phyloP scores from a whole-genome alignment of 2,113 vertebrate genomes.

The Opisthocomus hoazin region DNA sequence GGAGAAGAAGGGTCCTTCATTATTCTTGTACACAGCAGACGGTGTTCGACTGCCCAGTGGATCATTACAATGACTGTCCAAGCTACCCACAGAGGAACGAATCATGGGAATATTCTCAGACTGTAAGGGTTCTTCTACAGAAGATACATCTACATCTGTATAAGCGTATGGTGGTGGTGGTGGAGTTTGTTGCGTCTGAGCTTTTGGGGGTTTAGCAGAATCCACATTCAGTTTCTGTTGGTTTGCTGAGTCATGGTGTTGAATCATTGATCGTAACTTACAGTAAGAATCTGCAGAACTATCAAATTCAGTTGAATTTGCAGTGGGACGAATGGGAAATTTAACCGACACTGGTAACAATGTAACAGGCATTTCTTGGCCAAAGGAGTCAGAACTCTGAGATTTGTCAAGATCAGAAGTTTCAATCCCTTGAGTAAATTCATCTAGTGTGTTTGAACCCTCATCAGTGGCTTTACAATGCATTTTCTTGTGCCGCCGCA shows the following conservation, averaged over 20 bases:
- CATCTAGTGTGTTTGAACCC: neutral
- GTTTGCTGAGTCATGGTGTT: constrained; percentile 59
- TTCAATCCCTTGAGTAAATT: neutral
- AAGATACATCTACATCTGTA: neutral
- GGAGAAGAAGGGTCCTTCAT: constrained; percentile 85
- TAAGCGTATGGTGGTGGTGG: constrained; percentile 6
- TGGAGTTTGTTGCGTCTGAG: neutral
- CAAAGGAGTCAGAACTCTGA: constrained; percentile 65
- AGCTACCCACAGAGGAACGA: constrained; percentile 53
- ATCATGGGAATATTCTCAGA: constrained; percentile 23
- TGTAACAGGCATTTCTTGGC: constrained; percentile 51
- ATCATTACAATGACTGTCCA: constrained; percentile 71
- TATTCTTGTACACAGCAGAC: constrained; percentile 61
- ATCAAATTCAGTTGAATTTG: neutral
- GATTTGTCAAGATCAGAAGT: constrained; percentile 62
- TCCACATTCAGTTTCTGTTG: constrained; percentile 68
- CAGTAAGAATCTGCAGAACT: constrained; percentile 53
- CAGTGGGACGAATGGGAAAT: constrained; percentile 6
- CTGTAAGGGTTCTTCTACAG: constrained; percentile 41
- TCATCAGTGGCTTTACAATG: constrained; percentile 71
- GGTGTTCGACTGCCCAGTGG: constrained; percentile 54
- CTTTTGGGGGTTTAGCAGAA: constrained; percentile 69
- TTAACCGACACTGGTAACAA: constrained; percentile 60
- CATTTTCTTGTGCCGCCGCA: constrained; percentile 84
- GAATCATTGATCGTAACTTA: constrained; percentile 72